Conservation (phyloP, 2,113 vertebrate species). For the Protomyctophum bolini region DNA sequence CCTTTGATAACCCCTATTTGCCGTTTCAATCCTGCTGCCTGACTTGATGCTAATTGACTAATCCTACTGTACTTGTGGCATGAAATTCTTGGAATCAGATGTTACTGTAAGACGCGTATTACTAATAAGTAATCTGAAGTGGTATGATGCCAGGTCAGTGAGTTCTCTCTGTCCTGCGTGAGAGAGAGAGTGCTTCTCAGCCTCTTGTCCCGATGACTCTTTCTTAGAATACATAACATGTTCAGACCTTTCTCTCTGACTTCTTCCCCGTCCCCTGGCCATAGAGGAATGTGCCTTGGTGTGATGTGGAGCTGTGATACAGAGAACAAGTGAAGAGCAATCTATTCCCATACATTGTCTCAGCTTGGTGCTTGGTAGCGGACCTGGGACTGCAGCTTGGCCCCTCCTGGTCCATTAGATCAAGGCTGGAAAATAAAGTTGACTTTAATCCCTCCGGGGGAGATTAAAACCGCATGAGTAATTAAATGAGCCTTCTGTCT, state of each 20-base stretch:
- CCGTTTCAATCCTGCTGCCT: constrained; percentile 1
- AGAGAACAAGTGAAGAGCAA: constrained; percentile 35
- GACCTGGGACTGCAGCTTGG: constrained; percentile 53
- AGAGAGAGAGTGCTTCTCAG: too few relatives aligned
- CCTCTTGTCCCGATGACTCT: constrained; percentile 33
- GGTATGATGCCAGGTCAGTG: constrained; percentile 56
- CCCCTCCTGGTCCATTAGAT: constrained; percentile 52
- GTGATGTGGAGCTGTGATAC: constrained; percentile 8
- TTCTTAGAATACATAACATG: constrained; percentile 34
- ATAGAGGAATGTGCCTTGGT: constrained; percentile 15
- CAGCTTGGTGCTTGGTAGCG: constrained; percentile 40
- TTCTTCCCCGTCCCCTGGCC: constrained; percentile 16
- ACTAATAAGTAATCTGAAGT: constrained; percentile 50
- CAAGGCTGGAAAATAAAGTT: constrained; percentile 62
- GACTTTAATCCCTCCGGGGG: constrained; percentile 65
- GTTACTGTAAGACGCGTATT: constrained; percentile 22
- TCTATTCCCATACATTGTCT: constrained; percentile 60
- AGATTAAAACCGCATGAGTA: constrained; percentile 70
- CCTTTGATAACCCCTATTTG: constrained; percentile 37
- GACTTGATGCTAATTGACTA: constrained; percentile 29
- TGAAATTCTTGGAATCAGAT: constrained; percentile 22
- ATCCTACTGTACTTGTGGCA: constrained; percentile 32
- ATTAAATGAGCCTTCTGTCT: constrained; percentile 68
- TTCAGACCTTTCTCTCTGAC: constrained; percentile 13
- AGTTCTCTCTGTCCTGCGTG: constrained; percentile 50